These are phyloP conservation scores for Oncorhynchus masou DNA, from an alignment of 2,113 vertebrate genomes.

Conservation along the genomic window DNA sequence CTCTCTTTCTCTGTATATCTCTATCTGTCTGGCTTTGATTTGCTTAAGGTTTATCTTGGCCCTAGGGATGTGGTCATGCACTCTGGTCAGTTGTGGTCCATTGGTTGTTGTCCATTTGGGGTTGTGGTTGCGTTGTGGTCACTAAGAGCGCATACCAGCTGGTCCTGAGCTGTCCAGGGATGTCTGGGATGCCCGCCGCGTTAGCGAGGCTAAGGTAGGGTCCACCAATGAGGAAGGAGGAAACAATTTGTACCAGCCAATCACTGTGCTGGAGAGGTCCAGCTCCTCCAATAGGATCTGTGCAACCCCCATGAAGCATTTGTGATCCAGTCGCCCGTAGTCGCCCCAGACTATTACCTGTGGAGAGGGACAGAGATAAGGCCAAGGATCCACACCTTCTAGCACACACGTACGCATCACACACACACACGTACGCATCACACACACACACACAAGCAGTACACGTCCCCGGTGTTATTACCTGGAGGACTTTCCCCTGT, in stretches of 20 bases:
- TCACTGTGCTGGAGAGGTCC: conserved; percentile 97
- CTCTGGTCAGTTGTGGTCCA: conserved; percentile 62
- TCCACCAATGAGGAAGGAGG: conserved; percentile 97
- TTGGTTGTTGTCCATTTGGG: conserved; percentile 51
- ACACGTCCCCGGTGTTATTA: conserved; percentile 51
- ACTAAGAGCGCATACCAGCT: conserved; percentile 92
- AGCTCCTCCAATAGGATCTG: conserved; percentile 98
- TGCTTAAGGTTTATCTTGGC: conserved; percentile 41
- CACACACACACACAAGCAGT: not conserved
- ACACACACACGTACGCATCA: not conserved
- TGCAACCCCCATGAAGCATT: conserved; percentile 99
- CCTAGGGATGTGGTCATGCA: conserved; percentile 28
- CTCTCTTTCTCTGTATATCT: conserved; percentile 54
- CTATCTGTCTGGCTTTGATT: conserved; percentile 64
- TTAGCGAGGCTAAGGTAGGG: conserved; percentile 94
- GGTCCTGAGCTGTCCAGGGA: conserved; percentile 97
- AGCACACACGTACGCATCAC: not conserved
- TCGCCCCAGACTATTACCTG: conserved; percentile 99
- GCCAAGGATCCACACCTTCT: not conserved
- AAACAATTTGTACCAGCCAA: conserved; percentile 99
- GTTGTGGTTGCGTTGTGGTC: conserved; percentile 60
- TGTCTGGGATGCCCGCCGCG: conserved; percentile 95
- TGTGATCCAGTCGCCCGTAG: conserved; percentile 98
- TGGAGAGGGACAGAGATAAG: conserved; percentile 37
- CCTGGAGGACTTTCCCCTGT: conserved; percentile 98